These are phyloP conservation scores for Sinonovacula constricta DNA, from an alignment of 1,140 invertebrate genomes.

Conservation along the genomic window DNA sequence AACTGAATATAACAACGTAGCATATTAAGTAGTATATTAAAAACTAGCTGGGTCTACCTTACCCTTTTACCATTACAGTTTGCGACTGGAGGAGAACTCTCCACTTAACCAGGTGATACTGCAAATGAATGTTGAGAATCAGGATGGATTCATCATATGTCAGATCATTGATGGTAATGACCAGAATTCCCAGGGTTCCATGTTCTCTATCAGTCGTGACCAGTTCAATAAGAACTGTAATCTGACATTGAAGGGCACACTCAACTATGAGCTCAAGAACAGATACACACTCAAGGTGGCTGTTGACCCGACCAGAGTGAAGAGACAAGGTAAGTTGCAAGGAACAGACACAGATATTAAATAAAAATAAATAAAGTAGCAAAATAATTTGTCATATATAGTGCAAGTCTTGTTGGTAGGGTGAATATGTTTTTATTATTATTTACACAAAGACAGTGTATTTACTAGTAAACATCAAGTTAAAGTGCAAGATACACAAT, in stretches of 20 bases:
- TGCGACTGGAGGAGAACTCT: constrained; percentile 8
- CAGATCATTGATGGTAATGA: constrained; percentile 22
- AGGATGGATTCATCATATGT: constrained; percentile 14
- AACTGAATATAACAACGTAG: background rate
- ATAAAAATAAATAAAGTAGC: too few relatives aligned
- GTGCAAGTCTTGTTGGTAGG: too few relatives aligned
- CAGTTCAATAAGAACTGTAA: constrained; percentile 26
- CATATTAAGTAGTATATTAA: background rate
- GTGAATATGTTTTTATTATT: too few relatives aligned
- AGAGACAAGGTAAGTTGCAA: constrained; percentile 40
- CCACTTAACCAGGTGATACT: background rate
- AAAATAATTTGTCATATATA: too few relatives aligned
- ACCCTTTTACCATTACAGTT: constrained; percentile 17
- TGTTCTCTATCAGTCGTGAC: constrained; percentile 31
- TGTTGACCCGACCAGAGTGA: constrained; percentile 6
- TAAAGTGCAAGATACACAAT: too few relatives aligned
- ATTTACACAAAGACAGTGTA: too few relatives aligned
- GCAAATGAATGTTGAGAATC: constrained; percentile 39
- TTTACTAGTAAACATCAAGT: too few relatives aligned
- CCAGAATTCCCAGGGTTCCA: background rate
- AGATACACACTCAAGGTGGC: constrained; percentile 8
- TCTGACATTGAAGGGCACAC: constrained; percentile 1
- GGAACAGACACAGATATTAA: too few relatives aligned
- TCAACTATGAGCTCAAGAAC: constrained; percentile 32
- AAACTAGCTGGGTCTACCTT: background rate